Percentiles rank a stretch among this genome's conserved stretches.
Conservation (phyloP, 2,113 vertebrate genomes). For the Eleginops maclovinus region DNA sequence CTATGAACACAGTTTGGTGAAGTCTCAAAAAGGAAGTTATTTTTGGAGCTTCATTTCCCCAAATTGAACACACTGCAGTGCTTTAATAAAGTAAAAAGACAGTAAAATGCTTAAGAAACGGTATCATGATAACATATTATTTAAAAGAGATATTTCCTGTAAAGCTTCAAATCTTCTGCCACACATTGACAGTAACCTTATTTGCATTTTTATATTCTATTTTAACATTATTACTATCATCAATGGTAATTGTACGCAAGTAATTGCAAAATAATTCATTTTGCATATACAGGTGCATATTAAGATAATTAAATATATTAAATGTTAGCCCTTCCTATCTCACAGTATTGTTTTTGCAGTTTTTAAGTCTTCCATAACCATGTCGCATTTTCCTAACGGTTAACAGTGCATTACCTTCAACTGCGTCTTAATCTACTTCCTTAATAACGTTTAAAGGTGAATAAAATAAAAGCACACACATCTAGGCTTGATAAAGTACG, state of each 20-base stretch:
- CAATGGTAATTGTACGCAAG: not conserved
- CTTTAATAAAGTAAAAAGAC: not conserved
- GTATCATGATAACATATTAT: not conserved
- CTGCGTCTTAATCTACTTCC: constrained; percentile 41
- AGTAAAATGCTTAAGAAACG: not conserved
- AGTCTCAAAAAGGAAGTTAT: constrained; percentile 48
- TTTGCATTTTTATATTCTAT: too few species aligned
- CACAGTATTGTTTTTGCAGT: not conserved
- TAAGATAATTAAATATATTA: not conserved
- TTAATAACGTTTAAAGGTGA: constrained; percentile 14
- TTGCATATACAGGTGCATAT: not conserved
- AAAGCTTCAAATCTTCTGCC: not conserved
- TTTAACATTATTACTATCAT: not conserved
- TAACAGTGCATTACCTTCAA: not conserved
- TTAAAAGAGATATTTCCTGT: not conserved
- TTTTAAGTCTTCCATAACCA: not conserved
- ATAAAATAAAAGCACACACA: not conserved
- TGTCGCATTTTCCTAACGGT: too few species aligned
- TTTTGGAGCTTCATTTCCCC: constrained; percentile 63
- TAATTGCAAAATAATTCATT: not conserved
- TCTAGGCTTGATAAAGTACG: rapidly evolving
- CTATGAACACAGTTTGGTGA: constrained; percentile 33
- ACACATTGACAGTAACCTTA: not conserved
- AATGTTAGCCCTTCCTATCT: not conserved
- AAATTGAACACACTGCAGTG: not conserved